Conservation (phyloP, 2,888 invertebrate species). For the Meteorus cinctellus region DNA sequence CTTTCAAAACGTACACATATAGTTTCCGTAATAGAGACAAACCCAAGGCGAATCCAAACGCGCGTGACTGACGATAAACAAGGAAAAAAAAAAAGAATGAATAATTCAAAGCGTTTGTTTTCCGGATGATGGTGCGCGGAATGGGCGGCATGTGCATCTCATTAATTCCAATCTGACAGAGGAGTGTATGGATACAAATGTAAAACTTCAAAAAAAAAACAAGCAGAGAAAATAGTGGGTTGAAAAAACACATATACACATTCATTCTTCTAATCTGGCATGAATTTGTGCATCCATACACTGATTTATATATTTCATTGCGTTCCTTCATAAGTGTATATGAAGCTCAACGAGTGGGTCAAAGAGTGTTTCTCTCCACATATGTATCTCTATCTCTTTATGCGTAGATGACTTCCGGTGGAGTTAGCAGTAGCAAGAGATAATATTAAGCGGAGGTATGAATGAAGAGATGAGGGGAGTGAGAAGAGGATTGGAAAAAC, state of each 20-base stretch:
- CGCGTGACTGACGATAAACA: constrained; percentile 8
- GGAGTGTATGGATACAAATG: background rate
- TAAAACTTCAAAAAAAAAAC: background rate
- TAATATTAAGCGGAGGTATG: constrained; percentile 24
- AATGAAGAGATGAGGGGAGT: constrained; percentile 9
- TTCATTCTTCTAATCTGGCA: background rate
- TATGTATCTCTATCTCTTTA: background rate
- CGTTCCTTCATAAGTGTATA: background rate
- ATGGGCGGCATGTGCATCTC: constrained; percentile 16
- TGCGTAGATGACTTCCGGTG: constrained; percentile 31
- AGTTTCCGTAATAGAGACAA: constrained; percentile 16
- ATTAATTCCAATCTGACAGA: constrained; percentile 18
- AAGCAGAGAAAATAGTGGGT: background rate
- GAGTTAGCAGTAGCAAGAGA: constrained; percentile 23
- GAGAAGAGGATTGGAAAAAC: background rate
- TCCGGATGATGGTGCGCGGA: constrained; percentile 15
- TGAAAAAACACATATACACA: too few relatives aligned
- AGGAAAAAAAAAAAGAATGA: constrained; percentile 22
- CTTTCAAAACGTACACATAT: background rate
- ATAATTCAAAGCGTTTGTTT: constrained; percentile 20
- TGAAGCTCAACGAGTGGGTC: background rate
- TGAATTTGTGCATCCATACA: background rate
- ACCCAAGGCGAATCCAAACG: constrained; percentile 10
- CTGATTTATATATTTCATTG: background rate
- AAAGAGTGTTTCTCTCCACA: background rate